Evolutionary conservation across 2,888 invertebrate genomes (phyloP).

Genomic region (Achlya flavicornis): DNA sequence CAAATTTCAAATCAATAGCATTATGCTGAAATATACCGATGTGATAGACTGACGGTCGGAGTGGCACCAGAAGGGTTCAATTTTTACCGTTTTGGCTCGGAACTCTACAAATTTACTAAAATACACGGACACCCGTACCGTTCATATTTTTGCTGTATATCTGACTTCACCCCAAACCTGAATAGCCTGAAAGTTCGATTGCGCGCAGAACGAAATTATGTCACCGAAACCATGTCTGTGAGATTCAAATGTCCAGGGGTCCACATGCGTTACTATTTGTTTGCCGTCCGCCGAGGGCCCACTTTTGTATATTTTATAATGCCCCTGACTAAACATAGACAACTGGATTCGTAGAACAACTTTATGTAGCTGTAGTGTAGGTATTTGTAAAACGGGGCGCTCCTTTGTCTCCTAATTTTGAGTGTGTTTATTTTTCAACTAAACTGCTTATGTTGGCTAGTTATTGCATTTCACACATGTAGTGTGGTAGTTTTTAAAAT

Average conservation of each 20-base stretch:
- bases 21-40: no score
- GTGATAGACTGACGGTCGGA: no score
- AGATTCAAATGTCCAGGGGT: slow-evolving; percentile 8
- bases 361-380: slow-evolving; percentile 51
- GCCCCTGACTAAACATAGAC: slow-evolving; percentile 66
- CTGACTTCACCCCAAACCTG: not conserved
- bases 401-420: slow-evolving; percentile 33
- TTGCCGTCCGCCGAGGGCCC: slow-evolving; percentile 59
- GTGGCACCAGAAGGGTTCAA: no score
- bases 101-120: no score
- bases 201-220: not conserved
- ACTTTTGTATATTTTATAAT: slow-evolving; percentile 71
- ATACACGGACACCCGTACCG: no score
- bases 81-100: no score
- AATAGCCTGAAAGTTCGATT: not conserved
- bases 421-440: slow-evolving; percentile 11
- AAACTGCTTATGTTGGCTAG: slow-evolving; percentile 1
- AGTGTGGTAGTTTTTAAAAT: not conserved
- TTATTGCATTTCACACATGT: slow-evolving; percentile 12
- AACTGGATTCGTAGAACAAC: slow-evolving; percentile 71
- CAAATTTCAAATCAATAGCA: no score
- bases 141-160: no score
- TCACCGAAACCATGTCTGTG: slow-evolving; percentile 35
- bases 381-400: slow-evolving; percentile 10
- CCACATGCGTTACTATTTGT: slow-evolving; percentile 59